Evolutionary conservation across 2,797 vertebrate species (phyloP).

Genomic region (Sebastes hubbsi): DNA sequence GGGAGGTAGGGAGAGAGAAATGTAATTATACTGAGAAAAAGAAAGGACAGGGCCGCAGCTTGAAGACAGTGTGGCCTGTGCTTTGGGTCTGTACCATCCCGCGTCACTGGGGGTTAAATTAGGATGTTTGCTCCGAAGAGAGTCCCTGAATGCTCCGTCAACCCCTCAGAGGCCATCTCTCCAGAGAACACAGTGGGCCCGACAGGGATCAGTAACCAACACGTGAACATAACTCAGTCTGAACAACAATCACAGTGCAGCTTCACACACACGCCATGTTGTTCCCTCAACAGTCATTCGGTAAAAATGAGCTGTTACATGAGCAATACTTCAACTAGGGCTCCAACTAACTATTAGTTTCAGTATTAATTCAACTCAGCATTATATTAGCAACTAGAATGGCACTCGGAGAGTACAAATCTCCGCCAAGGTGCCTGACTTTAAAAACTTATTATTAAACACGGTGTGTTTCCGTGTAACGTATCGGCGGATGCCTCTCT

Average conservation of each 20-base stretch:
- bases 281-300: not conserved
- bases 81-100: not conserved
- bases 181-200: constrained; percentile 23
- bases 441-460: no score
- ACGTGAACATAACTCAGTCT: constrained; percentile 24
- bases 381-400: not conserved
- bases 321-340: not conserved
- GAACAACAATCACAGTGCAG: constrained; percentile 17
- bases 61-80: not conserved
- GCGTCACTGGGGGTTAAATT: constrained; percentile 48
- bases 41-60: constrained; percentile 14
- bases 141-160: constrained; percentile 48
- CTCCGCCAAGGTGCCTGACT: no score
- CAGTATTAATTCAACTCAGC: not conserved
- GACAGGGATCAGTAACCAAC: constrained; percentile 37
- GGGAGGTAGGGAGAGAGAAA: constrained; percentile 1
- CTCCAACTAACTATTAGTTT: not conserved
- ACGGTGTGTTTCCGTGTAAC: no score
- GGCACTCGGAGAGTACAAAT: no score
- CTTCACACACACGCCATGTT: not conserved
- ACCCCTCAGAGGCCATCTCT: constrained; percentile 39
- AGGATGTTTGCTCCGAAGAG: constrained; percentile 31
- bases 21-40: not conserved
- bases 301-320: not conserved
- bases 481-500: no score